Evolutionary conservation across 2,888 invertebrate genomes (phyloP).

Genomic region (Xylota sylvarum): DNA sequence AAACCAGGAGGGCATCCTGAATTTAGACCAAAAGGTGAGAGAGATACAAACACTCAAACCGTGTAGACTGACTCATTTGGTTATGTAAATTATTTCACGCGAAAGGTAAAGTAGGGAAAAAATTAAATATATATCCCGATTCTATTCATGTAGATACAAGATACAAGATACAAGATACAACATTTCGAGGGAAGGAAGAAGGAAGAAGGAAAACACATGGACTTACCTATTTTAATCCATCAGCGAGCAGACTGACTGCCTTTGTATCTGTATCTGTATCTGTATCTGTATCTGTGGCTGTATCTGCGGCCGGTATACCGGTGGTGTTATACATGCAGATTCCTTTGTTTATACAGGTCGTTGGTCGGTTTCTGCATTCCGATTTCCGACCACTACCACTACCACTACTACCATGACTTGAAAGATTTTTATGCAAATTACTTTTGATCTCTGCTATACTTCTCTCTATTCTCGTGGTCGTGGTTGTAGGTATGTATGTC

Average conservation of each 20-base stretch:
- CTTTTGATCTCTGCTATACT: constrained; percentile 29
- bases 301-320: background rate
- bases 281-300: constrained; percentile 8
- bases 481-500: background rate
- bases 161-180: constrained; percentile 12
- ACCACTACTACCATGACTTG: background rate
- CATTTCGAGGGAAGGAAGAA: background rate
- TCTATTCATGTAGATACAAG: background rate
- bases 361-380: constrained; percentile 31
- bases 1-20: constrained; percentile 27
- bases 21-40: constrained; percentile 45
- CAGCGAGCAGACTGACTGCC: constrained; percentile 13
- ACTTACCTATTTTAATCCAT: constrained; percentile 47
- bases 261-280: constrained; percentile 10
- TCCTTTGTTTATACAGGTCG: constrained; percentile 62
- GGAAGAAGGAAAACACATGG: constrained; percentile 45
- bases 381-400: background rate
- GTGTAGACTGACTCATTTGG: constrained; percentile 63
- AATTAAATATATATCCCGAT: constrained; percentile 2
- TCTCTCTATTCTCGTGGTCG: background rate
- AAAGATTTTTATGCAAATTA: constrained; percentile 57
- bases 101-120: constrained; percentile 17
- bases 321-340: constrained; percentile 25
- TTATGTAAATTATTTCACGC: constrained; percentile 54
- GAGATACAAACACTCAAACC: constrained; percentile 36